Evolutionary conservation across 2,888 invertebrate species (phyloP).

Genomic region (Microplitis manilae): DNA sequence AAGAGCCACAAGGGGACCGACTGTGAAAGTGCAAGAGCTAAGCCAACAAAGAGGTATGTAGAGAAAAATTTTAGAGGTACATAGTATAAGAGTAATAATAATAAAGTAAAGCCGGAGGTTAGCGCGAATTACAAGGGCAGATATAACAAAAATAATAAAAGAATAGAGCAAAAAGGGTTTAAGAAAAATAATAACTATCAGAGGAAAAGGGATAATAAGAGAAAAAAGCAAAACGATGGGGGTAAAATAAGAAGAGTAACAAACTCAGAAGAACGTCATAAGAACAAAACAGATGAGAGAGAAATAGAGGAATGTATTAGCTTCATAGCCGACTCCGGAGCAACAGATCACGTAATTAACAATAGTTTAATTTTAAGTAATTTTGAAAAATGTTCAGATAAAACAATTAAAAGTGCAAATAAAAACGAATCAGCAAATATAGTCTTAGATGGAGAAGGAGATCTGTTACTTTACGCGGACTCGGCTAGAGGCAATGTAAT

Average conservation of each 20-base stretch:
- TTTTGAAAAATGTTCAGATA: conserved; percentile 35
- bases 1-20: conserved; percentile 36
- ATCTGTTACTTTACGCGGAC: conserved; percentile 46
- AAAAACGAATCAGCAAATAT: conserved; percentile 50
- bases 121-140: neutral
- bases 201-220: conserved; percentile 20
- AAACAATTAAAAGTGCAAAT: conserved; percentile 48
- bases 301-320: neutral
- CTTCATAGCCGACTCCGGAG: conserved; percentile 51
- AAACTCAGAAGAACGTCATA: too few species aligned
- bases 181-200: conserved; percentile 19
- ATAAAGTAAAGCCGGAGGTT: neutral
- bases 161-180: conserved; percentile 16
- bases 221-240: conserved; percentile 4
- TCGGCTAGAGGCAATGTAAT: conserved; percentile 32
- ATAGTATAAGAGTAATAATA: neutral
- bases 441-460: conserved; percentile 51
- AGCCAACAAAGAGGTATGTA: neutral
- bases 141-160: conserved; percentile 10
- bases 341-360: conserved; percentile 48
- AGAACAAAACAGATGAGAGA: conserved; percentile 5
- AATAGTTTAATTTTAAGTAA: conserved; percentile 40
- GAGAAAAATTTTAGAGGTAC: conserved; percentile 17
- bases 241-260: too few species aligned
- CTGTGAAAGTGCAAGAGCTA: neutral